phyloP scores from a whole-genome alignment of 2,888 invertebrate genomes.

The Eurois occulta region DNA sequence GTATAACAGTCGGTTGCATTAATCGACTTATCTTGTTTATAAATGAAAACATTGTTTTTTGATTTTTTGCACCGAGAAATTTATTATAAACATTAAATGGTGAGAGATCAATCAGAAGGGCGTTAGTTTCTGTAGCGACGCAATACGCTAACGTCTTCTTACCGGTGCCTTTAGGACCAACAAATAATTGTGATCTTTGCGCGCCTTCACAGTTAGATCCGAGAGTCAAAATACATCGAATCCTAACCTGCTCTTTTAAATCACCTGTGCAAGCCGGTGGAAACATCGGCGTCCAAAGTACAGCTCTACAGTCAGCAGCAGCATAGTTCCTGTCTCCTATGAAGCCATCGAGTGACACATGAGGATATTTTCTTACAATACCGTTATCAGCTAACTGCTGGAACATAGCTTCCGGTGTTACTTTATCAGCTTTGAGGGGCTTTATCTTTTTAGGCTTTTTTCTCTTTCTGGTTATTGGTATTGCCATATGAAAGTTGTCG shows the following conservation, averaged over 20 bases:
- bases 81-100: constrained; percentile 92
- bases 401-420: constrained; percentile 92
- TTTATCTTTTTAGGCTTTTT: constrained; percentile 84
- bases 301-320: constrained; percentile 87
- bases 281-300: constrained; percentile 84
- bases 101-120: constrained; percentile 94
- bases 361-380: constrained; percentile 92
- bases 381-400: constrained; percentile 93
- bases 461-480: constrained; percentile 79
- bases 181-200: constrained; percentile 92
- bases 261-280: constrained; percentile 91
- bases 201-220: constrained; percentile 84
- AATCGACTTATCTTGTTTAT: constrained; percentile 92
- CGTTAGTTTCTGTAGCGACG: constrained; percentile 93
- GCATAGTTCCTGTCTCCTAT: constrained; percentile 93
- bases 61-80: constrained; percentile 92
- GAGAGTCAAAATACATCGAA: constrained; percentile 91
- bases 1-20: constrained; percentile 94
- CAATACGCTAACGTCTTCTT: constrained; percentile 93
- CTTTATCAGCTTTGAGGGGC: constrained; percentile 91
- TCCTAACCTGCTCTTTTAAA: constrained; percentile 90
- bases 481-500: constrained; percentile 63
- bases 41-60: constrained; percentile 92
- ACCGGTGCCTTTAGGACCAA: constrained; percentile 93
- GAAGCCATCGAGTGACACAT: constrained; percentile 91